These are phyloP conservation scores for Premnoplex brunnescens DNA, from an alignment of 2,797 vertebrate species.

Conservation along the genomic window DNA sequence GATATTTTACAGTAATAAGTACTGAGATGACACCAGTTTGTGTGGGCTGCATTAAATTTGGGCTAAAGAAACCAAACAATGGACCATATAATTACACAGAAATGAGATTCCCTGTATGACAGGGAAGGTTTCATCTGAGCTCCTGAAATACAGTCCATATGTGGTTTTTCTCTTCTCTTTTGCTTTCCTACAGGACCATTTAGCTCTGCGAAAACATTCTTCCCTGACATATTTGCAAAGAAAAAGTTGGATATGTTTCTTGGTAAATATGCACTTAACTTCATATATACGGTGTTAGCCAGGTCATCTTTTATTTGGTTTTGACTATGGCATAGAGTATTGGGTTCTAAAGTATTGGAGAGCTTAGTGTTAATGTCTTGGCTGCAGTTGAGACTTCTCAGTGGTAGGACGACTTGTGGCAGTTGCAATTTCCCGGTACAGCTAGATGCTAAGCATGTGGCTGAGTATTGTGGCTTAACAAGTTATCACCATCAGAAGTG, in stretches of 20 bases:
- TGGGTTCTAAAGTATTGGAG: background rate
- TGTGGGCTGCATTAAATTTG: background rate
- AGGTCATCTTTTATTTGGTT: background rate
- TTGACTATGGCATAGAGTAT: background rate
- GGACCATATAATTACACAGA: background rate
- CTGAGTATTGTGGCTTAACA: conserved; percentile 44
- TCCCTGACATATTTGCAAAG: background rate
- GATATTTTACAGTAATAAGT: conserved; percentile 30
- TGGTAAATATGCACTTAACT: background rate
- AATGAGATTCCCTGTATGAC: background rate
- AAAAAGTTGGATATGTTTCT: background rate
- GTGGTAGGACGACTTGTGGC: background rate
- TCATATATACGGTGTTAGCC: background rate
- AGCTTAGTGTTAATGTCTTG: background rate
- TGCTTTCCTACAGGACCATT: background rate
- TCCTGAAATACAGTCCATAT: background rate
- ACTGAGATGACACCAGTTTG: background rate
- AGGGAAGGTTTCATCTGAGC: background rate
- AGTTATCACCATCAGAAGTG: conserved; percentile 36
- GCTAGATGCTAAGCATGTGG: background rate
- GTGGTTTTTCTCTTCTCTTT: background rate
- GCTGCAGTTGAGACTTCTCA: background rate
- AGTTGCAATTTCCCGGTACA: background rate
- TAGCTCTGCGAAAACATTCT: background rate
- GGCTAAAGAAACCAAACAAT: background rate